phyloP scores from a whole-genome alignment of 2,797 vertebrate species.

The Sebastes trivittatus region DNA sequence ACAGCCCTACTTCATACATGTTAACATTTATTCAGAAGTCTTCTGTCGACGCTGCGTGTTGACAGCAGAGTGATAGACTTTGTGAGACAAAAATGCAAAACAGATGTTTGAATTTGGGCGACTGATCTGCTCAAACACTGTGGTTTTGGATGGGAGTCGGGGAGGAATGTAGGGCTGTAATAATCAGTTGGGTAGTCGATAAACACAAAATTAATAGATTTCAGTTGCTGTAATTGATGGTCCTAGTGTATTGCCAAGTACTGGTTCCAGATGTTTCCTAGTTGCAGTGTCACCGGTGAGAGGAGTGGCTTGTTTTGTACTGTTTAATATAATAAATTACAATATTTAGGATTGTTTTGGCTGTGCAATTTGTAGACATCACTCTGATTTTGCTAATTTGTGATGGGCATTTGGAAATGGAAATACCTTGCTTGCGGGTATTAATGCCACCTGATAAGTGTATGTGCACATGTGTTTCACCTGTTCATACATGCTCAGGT shows the following conservation, averaged over 20 bases:
- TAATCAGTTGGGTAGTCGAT: neutral
- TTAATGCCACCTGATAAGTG: neutral
- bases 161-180: neutral
- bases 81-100: slow-evolving; percentile 6
- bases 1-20: neutral
- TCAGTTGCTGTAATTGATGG: neutral
- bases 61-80: slow-evolving; percentile 1
- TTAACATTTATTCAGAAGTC: neutral
- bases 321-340: neutral
- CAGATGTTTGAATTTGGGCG: slow-evolving; percentile 39
- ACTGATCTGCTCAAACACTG: slow-evolving; percentile 13
- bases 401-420: neutral
- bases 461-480: neutral
- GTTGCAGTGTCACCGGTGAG: neutral
- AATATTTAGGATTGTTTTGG: neutral
- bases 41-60: neutral
- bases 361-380: neutral
- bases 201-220: slow-evolving; percentile 11
- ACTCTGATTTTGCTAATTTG: neutral
- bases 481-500: neutral
- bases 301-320: neutral
- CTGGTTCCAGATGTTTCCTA: neutral
- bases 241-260: neutral
- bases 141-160: neutral
- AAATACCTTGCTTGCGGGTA: neutral